Base-by-base conservation (phyloP, 2,113 vertebrate species). In the Pontoporia blainvillei region DNA sequence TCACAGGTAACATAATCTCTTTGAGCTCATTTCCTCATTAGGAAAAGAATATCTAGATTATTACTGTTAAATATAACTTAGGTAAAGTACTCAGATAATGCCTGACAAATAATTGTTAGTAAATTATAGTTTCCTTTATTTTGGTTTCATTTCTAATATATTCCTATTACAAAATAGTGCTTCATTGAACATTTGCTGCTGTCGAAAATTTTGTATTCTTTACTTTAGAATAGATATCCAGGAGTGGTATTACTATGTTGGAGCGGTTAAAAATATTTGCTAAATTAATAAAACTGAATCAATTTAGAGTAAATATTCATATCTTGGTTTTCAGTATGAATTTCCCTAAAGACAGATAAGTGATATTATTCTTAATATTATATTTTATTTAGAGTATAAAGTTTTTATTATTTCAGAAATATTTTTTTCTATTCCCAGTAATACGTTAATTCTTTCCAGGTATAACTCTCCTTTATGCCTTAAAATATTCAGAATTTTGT, bases 401-500 rank as follows among this genome's bases (percentile, higher is more conserved):
- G 6, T 57, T 94, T 57, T 93, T n/a, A 41, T 66, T 79, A 49
- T 88, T 85, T 95, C 34, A 91, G 64, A 67, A 90, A 90, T 78
- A 82, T 62, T 92, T 95, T 57, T 31, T 46, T 76, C 52, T 81
- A 34, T 72, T 82, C 21, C 3, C 46, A 78, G 29, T 62, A 73
- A 66, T 64, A 88, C 27, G 88, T 82, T 86, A 96, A 88, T 23
- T 2, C 18, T 86, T 75, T 64, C 71, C 87, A 78, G 23, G 20
- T 79, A 49, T 88, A 82, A 57, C 5, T 66, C 52, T 86, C 21
- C 12, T 83, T 94, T 62, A 44, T 92, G 67, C 17, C 66, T 91
- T 88, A 59, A 90, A 92, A 52, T 27, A 92, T 61, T 78, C 36
- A 97, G 39, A 94, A 54, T 96, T 97, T 88, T 93, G 54, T 89